Conservation (phyloP, 2,113 vertebrate species). For the Phaetusa simplex region DNA sequence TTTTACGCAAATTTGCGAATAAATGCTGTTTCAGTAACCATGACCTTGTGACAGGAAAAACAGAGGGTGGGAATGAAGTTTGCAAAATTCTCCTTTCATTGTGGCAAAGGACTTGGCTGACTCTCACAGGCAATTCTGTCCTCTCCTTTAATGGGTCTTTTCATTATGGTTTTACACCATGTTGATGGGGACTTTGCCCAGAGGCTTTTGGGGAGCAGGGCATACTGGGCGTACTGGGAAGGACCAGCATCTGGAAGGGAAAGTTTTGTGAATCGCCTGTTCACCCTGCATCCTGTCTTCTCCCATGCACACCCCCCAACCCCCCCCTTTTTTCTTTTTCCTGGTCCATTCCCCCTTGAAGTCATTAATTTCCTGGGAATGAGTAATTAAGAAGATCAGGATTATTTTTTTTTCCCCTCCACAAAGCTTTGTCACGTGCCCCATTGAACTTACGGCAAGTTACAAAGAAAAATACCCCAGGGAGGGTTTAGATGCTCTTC, state of each 20-base stretch:
- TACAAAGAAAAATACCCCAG: conserved; percentile 66
- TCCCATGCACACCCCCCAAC: background rate
- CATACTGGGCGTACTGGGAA: fast-evolving
- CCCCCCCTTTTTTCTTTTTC: too few species aligned
- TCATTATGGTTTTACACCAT: background rate
- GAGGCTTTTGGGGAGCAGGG: background rate
- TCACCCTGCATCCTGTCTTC: background rate
- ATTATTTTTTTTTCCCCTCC: background rate
- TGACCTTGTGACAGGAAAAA: background rate
- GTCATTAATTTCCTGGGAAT: conserved; percentile 31
- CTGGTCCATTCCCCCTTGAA: background rate
- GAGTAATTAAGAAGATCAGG: conserved; percentile 56
- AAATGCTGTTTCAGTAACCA: background rate
- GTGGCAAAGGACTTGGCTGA: background rate
- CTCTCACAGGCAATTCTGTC: background rate
- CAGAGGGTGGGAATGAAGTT: background rate
- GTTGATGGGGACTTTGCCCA: background rate
- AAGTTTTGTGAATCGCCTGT: conserved; percentile 9
- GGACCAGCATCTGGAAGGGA: background rate
- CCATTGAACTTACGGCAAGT: conserved; percentile 69
- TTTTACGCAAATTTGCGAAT: background rate
- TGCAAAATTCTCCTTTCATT: background rate
- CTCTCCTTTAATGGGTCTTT: background rate
- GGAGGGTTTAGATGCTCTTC: conserved; percentile 53
- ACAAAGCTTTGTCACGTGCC: conserved; percentile 78